Conservation (phyloP, 2,888 invertebrate genomes). For the Eupeodes latifasciatus region DNA sequence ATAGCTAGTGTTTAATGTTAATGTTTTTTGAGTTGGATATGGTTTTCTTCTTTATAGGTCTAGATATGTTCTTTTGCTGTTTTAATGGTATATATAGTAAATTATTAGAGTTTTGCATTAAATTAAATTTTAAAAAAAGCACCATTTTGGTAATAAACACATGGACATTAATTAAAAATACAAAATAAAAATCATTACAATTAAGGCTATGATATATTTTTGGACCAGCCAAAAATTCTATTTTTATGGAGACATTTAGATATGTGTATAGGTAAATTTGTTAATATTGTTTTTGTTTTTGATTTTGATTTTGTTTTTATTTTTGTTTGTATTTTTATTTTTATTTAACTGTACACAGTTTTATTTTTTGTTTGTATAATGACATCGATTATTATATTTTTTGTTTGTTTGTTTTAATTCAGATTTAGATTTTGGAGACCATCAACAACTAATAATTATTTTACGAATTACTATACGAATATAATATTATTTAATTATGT, state of each 20-base stretch:
- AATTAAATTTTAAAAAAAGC: slow-evolving; percentile 1
- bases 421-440: slow-evolving; percentile 37
- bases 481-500: background rate
- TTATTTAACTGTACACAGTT: slow-evolving; percentile 35
- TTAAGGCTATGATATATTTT: slow-evolving; percentile 50
- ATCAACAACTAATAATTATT: slow-evolving; percentile 34
- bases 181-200: background rate
- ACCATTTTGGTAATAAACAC: background rate
- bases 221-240: slow-evolving; percentile 72
- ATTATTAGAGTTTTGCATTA: slow-evolving; percentile 3
- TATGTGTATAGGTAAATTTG: background rate
- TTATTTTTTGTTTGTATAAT: slow-evolving; percentile 57
- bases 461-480: slow-evolving; percentile 31
- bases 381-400: slow-evolving; percentile 50
- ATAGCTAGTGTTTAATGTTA: slow-evolving; percentile 33
- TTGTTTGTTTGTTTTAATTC: background rate
- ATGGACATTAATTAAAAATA: slow-evolving; percentile 11
- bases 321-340: background rate
- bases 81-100: background rate
- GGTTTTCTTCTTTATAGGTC: background rate
- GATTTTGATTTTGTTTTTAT: slow-evolving; percentile 16
- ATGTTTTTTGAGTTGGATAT: slow-evolving; percentile 2
- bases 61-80: background rate
- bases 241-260: slow-evolving; percentile 60
- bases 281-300: slow-evolving; percentile 7